Evolutionary conservation across 2,113 vertebrate species (phyloP), one percentile per base, ranked within the genome.

Genomic region (Salvelinus sp.): DNA sequence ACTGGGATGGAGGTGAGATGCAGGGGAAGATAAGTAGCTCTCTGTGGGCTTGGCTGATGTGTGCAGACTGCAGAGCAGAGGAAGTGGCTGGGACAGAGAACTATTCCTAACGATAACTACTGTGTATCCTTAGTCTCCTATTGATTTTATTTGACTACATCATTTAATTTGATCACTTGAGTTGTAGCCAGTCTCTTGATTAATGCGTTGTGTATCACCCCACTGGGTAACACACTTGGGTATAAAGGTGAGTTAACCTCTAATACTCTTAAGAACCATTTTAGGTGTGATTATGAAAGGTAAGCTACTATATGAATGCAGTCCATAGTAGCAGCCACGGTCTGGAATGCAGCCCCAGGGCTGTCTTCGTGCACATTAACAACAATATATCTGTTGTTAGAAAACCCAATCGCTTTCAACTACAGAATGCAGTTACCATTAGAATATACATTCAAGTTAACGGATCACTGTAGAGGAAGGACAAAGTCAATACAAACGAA

Each of bases 301-400:
- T 48, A 33, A n/a, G 75, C 9, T 70, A 73, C 9, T 70, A 66
- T 12, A 75, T 69, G 27, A 20, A 38, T 65, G 20, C 73, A 67
- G 22, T 20, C 50, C 28, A 16, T 27, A 28, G 30, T 18, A 28
- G n/a, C 3, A 54, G 25, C 33, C 47, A 25, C 70, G 68, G 71
- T 27, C 23, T 63, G 6, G 6, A 76, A 76, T 75, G 71, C 69
- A 76, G 73, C 20, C 20, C 73, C 81, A 79, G 80, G 66, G 78
- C 73, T 87, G 82, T 70, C 70, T 73, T 79, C 76, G 87, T 87
- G 88, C 84, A 88, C 76, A 79, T 86, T 81, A 82, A 76, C 14
- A 22, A 88, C 86, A 84, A 76, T 84, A 88, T 83, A 50, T n/a
- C 69, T 77, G 82, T n/a, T n/a, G n/a, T n/a, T n/a, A n/a, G n/a